These are phyloP conservation scores for Pelodytes ibericus DNA, from an alignment of 2,797 vertebrate species.

Conservation along the genomic window DNA sequence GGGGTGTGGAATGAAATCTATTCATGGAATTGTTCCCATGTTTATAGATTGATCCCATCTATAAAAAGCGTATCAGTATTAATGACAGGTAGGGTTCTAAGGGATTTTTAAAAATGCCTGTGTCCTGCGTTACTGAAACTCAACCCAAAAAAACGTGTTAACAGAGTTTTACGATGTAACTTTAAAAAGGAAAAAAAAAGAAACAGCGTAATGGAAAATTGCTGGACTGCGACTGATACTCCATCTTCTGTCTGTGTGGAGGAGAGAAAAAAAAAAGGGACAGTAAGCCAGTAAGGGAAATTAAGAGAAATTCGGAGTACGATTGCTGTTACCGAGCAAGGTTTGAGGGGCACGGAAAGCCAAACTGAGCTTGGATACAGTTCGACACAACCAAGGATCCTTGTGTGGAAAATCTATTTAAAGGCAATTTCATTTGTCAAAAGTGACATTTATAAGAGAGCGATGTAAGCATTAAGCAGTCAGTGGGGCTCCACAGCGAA, in stretches of 20 bases:
- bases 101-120: conserved; percentile 20
- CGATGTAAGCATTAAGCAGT: conserved; percentile 22
- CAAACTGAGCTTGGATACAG: conserved; percentile 30
- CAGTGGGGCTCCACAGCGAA: conserved; percentile 48
- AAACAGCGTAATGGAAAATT: conserved; percentile 24
- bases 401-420: conserved; percentile 46
- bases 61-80: no score
- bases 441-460: conserved; percentile 49
- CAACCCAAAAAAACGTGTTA: conserved; percentile 8
- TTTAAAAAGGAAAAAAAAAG: conserved; percentile 31
- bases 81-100: no score
- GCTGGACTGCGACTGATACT: conserved; percentile 1
- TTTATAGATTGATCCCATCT: no score
- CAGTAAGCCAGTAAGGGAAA: conserved; percentile 27
- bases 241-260: neutral
- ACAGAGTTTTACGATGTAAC: conserved; percentile 18
- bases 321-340: conserved; percentile 16
- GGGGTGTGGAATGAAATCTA: no score
- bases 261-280: neutral
- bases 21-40: no score
- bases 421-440: conserved; percentile 46
- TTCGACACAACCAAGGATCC: conserved; percentile 15
- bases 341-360: conserved; percentile 23
- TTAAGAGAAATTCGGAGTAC: neutral
- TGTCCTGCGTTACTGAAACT: conserved; percentile 19